A percentile compares a stretch with the other conserved stretches of the same genome.
These are phyloP conservation scores for Dolichomitus sp. DNA, from an alignment of 2,888 invertebrate species.

Conservation along the genomic window DNA sequence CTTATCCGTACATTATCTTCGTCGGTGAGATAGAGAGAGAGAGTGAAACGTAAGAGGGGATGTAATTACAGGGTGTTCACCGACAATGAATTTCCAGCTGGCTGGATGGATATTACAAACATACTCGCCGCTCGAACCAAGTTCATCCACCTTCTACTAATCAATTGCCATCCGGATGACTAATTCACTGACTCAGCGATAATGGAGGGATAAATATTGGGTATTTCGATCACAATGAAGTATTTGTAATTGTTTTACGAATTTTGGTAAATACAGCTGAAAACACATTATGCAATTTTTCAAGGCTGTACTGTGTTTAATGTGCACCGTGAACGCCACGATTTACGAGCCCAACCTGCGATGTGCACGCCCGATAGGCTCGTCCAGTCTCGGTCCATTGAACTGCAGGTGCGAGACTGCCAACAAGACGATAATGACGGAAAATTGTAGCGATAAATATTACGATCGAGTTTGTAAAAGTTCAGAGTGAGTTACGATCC, in stretches of 20 bases:
- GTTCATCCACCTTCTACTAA: background rate
- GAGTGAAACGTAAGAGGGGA: slow-evolving; percentile 39
- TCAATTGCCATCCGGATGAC: slow-evolving; percentile 13
- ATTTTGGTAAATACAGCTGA: slow-evolving; percentile 13
- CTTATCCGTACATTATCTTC: slow-evolving; percentile 28
- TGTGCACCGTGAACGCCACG: slow-evolving; percentile 2
- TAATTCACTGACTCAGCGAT: slow-evolving; percentile 20
- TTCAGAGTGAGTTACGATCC: background rate
- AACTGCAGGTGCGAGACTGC: slow-evolving; percentile 35
- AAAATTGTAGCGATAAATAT: slow-evolving; percentile 14
- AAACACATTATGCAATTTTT: slow-evolving; percentile 24
- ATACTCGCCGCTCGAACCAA: background rate
- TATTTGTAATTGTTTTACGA: background rate
- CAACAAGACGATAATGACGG: slow-evolving; percentile 35
- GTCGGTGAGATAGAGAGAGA: slow-evolving; percentile 5
- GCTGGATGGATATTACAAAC: background rate
- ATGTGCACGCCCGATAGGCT: background rate
- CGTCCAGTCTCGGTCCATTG: slow-evolving; percentile 18
- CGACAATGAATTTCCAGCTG: slow-evolving; percentile 30
- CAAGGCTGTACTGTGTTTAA: background rate
- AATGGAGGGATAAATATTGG: background rate
- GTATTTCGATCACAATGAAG: background rate
- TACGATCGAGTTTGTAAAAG: background rate
- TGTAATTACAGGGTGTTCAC: slow-evolving; percentile 28
- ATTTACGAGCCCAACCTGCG: slow-evolving; percentile 34